Base-by-base conservation (phyloP, 2,888 invertebrate genomes). In the Rhamphomyia laevipes region DNA sequence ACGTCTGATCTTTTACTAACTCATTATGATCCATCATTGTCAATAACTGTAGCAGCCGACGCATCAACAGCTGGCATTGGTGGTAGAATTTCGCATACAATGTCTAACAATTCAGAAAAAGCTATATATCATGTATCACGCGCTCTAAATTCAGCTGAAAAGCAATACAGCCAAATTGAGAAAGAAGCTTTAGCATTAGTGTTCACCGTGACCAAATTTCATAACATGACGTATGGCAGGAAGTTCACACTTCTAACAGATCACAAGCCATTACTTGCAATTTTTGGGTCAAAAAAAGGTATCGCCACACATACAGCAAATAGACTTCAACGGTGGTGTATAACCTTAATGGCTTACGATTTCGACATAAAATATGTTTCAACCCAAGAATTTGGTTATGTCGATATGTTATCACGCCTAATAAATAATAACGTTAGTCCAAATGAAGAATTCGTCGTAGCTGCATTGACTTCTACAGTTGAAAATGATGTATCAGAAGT, bases 241-340 rank as follows among this genome's bases (percentile, higher is more conserved):
- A 46, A 54, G 44, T 53, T 55, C 40, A 50, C 41, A 4, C 38
- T 57, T 10, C 50, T 50, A 12, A 70, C 67, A 0, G 69, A 70
- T 53, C 64, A 69, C 50, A 59, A 66, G 49, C 68, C 72, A 3
- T 52, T 73, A 6, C 54, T 56, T 5, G 53, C 57, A 9, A 63
- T 73, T 35, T 64, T 71, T 40, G 58, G 59, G 1, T 47, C 48
- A 3, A 60, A 59, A 55, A 51, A 51, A 27, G 59, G 54, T 13
- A 41, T 2, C 47, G 30, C n/a, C n/a, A n/a, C n/a, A n/a, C n/a
- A n/a, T n/a, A n/a, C n/a, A n/a, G n/a, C n/a, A n/a, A n/a, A n/a
- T 18, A 30, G 47, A 48, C 41, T 63, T 52, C 63, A 59, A 54
- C 52, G 60, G 40, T 67, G 60, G 58, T 63, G 65, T 17, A 43